Evolutionary conservation across 2,888 invertebrate genomes (phyloP).

Genomic region (Agonum fuliginosum): DNA sequence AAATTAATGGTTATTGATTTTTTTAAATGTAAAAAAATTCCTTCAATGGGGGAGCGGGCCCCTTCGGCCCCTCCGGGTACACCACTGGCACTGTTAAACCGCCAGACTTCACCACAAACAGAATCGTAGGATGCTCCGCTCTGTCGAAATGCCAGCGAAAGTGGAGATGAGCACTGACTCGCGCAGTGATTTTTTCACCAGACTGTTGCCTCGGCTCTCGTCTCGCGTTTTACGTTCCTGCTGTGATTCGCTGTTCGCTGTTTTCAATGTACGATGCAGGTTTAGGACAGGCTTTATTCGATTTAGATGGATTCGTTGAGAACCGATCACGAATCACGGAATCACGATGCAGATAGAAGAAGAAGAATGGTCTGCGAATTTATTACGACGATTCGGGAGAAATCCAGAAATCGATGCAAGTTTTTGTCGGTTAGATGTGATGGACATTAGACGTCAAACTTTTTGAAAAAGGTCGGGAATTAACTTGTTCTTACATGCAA

Average conservation of each 20-base stretch:
- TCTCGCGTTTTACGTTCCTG: not conserved
- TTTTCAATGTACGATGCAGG: too few species aligned
- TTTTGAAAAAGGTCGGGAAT: too few species aligned
- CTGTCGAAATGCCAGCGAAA: constrained; percentile 2
- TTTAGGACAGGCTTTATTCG: not conserved
- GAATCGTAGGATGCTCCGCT: not conserved
- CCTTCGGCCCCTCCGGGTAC: too few species aligned
- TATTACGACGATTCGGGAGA: not conserved
- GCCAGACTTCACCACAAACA: too few species aligned
- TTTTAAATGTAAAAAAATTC: too few species aligned
- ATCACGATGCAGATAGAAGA: not conserved
- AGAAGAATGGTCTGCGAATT: not conserved
- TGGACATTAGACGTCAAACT: not conserved
- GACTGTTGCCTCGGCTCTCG: not conserved
- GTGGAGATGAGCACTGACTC: not conserved
- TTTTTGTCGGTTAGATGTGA: not conserved
- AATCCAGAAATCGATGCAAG: not conserved
- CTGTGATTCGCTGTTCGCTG: not conserved
- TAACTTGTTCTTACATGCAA: too few species aligned
- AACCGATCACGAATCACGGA: too few species aligned
- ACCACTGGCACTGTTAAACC: too few species aligned
- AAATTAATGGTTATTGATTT: too few species aligned
- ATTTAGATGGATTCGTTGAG: not conserved
- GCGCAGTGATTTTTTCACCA: too few species aligned
- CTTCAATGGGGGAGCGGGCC: too few species aligned